A percentile compares a stretch with the other conserved stretches of the same genome.
Conservation (phyloP, 2,888 invertebrate genomes). For the Magallana nippona region DNA sequence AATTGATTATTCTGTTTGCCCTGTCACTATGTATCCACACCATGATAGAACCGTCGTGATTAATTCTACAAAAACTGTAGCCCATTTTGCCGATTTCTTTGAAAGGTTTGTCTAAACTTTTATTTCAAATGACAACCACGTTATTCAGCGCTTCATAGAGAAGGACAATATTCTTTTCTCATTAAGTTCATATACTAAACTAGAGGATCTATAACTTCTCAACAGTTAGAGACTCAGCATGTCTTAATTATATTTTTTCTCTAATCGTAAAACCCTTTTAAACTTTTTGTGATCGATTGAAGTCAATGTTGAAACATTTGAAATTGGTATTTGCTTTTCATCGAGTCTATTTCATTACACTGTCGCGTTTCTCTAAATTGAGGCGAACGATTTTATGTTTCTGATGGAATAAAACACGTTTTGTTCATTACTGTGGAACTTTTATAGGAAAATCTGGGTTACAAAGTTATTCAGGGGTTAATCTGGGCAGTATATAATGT, state of each 20-base stretch:
- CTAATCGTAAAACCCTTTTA: constrained; percentile 4
- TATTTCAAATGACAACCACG: too few relatives aligned
- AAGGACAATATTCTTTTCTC: not conserved
- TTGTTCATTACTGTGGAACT: not conserved
- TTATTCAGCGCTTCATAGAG: not conserved
- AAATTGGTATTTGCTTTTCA: not conserved
- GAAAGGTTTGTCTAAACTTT: too few relatives aligned
- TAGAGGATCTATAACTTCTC: constrained; percentile 10
- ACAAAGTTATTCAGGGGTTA: not conserved
- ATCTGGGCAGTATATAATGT: not conserved
- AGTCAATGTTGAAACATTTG: not conserved
- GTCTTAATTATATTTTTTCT: not conserved
- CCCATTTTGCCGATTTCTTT: not conserved
- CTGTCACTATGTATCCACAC: constrained; percentile 16
- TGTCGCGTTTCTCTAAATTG: not conserved
- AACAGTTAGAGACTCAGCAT: not conserved
- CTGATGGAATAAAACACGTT: not conserved
- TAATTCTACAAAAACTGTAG: constrained; percentile 7
- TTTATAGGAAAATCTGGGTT: not conserved
- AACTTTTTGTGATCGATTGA: not conserved
- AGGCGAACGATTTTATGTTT: too few relatives aligned
- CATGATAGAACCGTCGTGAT: not conserved
- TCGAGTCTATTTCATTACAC: not conserved
- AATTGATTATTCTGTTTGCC: constrained; percentile 25
- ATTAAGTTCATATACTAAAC: not conserved